A percentile compares a stretch with the other conserved stretches of the same genome.
phyloP scores from a whole-genome alignment of 2,113 vertebrate genomes.

The Grus americana region DNA sequence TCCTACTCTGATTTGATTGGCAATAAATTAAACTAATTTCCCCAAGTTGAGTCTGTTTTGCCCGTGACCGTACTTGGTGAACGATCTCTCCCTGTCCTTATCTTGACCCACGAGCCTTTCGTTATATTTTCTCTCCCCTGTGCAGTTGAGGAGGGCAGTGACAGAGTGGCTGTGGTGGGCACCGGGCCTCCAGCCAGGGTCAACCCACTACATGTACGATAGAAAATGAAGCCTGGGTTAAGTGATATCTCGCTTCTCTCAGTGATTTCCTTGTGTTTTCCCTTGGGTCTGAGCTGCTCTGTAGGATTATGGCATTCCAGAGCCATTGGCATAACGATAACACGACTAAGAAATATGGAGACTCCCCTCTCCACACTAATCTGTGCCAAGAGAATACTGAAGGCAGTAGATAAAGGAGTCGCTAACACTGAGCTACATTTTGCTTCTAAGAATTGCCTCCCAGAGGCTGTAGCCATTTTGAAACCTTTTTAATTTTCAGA shows the following conservation, averaged over 20 bases:
- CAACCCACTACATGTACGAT: not conserved
- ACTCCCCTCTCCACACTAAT: not conserved
- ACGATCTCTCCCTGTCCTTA: too few relatives aligned
- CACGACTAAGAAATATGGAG: conserved; percentile 18
- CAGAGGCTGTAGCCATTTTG: conserved; percentile 31
- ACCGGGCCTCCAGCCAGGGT: too few relatives aligned
- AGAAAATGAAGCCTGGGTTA: conserved; percentile 32
- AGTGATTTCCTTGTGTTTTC: conserved; percentile 22
- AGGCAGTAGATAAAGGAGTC: conserved; percentile 41
- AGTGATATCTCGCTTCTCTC: not conserved
- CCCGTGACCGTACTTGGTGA: too few relatives aligned
- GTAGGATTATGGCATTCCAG: conserved; percentile 28
- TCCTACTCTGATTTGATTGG: too few relatives aligned
- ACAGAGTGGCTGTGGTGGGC: too few relatives aligned
- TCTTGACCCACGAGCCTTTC: too few relatives aligned
- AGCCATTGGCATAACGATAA: conserved; percentile 17
- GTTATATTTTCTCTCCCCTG: too few relatives aligned
- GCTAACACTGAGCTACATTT: not conserved
- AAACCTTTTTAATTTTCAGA: conserved; percentile 44
- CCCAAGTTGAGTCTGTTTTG: too few relatives aligned
- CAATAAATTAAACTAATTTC: too few relatives aligned
- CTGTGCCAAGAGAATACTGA: not conserved
- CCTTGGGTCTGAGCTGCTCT: not conserved
- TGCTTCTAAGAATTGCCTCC: conserved; percentile 3
- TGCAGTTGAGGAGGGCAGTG: too few relatives aligned